These are phyloP conservation scores for Lipophrys pholis DNA, from an alignment of 2,113 vertebrate genomes.

Conservation along the genomic window DNA sequence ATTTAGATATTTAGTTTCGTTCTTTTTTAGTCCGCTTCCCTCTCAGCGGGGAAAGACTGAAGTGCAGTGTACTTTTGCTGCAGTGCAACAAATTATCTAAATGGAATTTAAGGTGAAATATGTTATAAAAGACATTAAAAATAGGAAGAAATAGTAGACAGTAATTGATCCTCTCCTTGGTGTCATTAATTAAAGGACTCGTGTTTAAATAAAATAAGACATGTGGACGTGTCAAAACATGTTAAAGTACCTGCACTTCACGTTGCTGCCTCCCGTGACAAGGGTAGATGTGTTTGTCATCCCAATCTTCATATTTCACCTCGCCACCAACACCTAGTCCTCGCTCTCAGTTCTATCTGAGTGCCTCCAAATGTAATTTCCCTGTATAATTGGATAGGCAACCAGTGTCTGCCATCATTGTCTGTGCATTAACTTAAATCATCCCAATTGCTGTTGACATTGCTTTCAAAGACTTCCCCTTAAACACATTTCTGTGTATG, in stretches of 20 bases:
- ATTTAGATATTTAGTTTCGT: constrained; percentile 30
- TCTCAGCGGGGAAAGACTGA: constrained; percentile 1
- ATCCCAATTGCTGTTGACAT: constrained; percentile 71
- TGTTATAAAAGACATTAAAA: neutral
- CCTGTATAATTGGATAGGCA: constrained; percentile 79
- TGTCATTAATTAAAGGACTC: constrained; percentile 13
- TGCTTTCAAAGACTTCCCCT: constrained; percentile 69
- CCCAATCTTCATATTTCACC: constrained; percentile 60
- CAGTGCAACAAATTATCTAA: neutral
- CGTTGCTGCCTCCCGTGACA: constrained; percentile 39
- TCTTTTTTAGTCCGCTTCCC: constrained; percentile 15
- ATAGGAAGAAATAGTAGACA: neutral
- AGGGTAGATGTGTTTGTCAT: constrained; percentile 66
- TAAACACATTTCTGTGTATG: constrained; percentile 61
- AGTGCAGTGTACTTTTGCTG: neutral
- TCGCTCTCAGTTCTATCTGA: constrained; percentile 74
- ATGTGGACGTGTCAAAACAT: constrained; percentile 6
- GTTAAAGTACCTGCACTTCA: neutral
- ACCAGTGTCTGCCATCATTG: constrained; percentile 70
- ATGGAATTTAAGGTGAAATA: constrained; percentile 8
- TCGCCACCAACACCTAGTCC: constrained; percentile 45
- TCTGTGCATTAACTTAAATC: constrained; percentile 75
- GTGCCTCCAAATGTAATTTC: constrained; percentile 78
- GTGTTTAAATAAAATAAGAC: constrained; percentile 12
- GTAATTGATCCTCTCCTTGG: neutral